Base-by-base conservation (phyloP, 2,888 invertebrate genomes). In the Cerastis rubricosa region DNA sequence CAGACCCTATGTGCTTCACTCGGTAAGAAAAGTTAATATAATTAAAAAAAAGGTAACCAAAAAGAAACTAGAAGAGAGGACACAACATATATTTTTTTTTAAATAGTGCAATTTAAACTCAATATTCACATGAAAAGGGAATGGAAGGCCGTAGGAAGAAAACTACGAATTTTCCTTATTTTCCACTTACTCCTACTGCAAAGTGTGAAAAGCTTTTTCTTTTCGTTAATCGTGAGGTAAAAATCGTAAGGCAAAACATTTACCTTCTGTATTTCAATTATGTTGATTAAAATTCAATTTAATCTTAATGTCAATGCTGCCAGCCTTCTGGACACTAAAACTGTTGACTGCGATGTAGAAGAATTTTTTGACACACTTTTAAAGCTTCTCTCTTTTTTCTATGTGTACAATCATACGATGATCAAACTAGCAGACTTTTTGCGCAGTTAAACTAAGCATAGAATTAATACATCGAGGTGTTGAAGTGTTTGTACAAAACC, bases 21-120 rank as follows among this genome's bases (percentile, higher is more conserved):
- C n/a, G 86, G 83, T 83, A 83, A 86, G 83, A 54, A n/a, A 66
- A 63, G 1, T 29, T 14, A 61, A n/a, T 2, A 8, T 11, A n/a
- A 9, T 0, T 3, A 11, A 25, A 2, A 2, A 2, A 51, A 57
- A 74, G n/a, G 5, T 8, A 22, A 59, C 14, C 7, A 1, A 14
- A 43, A 59, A 19, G 0, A 65, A n/a, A 25, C 25, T 14, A 43
- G 45, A 64, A 54, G 5, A 3, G 0, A 40, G 14, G 14, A 29
- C 4, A 17, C 5, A 49, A 7, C 2, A 54, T 22, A 45, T 43
- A 59, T 0, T 35, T 57, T 35, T 11, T 35, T 19, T 43, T 51
- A 64, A 61, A 40, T 54, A 8, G 2, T n/a, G 14, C 5, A 29
- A 49, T 65, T 65, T 78, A 47, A 51, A 43, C 19, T 35, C 17